These are phyloP conservation scores for Erebia epiphron DNA, from an alignment of 2,888 invertebrate genomes.

Conservation along the genomic window DNA sequence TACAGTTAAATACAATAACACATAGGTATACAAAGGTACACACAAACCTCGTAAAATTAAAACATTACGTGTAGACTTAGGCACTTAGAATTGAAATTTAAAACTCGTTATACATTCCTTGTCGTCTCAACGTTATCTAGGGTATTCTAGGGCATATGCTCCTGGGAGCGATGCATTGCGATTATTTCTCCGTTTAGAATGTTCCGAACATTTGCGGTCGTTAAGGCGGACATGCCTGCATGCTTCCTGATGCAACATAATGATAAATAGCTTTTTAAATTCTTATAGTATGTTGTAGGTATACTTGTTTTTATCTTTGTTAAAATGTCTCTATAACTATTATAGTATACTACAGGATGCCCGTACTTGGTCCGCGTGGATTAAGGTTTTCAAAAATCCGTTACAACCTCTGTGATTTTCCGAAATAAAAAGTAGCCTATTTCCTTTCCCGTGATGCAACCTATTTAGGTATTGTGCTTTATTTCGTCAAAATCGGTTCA, in stretches of 20 bases:
- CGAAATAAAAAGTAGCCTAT: too few relatives aligned
- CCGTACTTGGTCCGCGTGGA: too few relatives aligned
- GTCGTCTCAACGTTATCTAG: slow-evolving; percentile 47
- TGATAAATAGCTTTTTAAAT: slow-evolving; percentile 33
- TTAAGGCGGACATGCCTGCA: slow-evolving; percentile 60
- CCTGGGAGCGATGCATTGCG: slow-evolving; percentile 60
- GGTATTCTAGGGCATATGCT: slow-evolving; percentile 48
- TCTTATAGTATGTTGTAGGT: background rate
- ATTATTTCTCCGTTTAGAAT: slow-evolving; percentile 69
- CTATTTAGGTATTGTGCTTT: too few relatives aligned
- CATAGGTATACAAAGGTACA: background rate
- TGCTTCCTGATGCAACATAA: slow-evolving; percentile 39
- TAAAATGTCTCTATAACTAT: background rate
- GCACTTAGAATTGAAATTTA: slow-evolving; percentile 32
- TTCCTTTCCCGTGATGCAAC: too few relatives aligned
- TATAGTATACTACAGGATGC: too few relatives aligned
- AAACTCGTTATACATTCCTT: slow-evolving; percentile 40
- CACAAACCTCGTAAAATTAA: too few relatives aligned
- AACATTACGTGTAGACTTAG: background rate
- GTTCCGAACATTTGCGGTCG: slow-evolving; percentile 62
- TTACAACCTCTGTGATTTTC: too few relatives aligned
- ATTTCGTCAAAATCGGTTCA: too few relatives aligned
- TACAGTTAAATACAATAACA: too few relatives aligned
- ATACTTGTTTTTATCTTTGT: background rate
- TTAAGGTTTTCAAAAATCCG: too few relatives aligned